A percentile compares a stretch with the other conserved stretches of the same genome.
phyloP scores from a whole-genome alignment of 2,888 invertebrate genomes.

The Polydrusus tereticollis region DNA sequence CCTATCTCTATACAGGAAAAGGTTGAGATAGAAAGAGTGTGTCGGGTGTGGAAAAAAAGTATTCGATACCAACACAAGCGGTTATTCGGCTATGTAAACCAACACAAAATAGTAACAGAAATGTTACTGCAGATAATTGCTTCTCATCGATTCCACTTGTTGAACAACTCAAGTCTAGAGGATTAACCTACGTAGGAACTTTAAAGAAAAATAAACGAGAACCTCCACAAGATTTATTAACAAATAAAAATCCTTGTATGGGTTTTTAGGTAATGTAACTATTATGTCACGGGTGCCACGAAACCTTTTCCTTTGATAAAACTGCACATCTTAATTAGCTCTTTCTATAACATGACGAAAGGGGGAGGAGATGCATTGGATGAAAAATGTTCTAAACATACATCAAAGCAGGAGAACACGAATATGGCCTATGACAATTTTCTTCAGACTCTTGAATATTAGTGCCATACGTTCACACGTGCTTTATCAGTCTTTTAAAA shows the following conservation, averaged over 20 bases:
- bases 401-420: not conserved
- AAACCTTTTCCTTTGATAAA: not conserved
- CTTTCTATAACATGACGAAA: not conserved
- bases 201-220: too few relatives aligned
- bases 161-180: not conserved
- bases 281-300: not conserved
- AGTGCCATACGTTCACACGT: too few relatives aligned
- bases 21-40: too few relatives aligned
- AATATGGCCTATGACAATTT: not conserved
- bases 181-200: not conserved
- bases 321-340: not conserved
- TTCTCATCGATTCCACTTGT: too few relatives aligned
- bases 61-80: too few relatives aligned
- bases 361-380: not conserved
- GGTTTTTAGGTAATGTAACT: too few relatives aligned
- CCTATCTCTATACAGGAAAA: too few relatives aligned
- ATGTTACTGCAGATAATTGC: conserved; percentile 1
- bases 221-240: not conserved
- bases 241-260: not conserved
- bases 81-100: too few relatives aligned
- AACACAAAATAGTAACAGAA: not conserved
- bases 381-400: too few relatives aligned
- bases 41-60: too few relatives aligned
- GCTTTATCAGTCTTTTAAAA: too few relatives aligned
- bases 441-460: not conserved